phyloP scores from a whole-genome alignment of 2,888 invertebrate genomes.

The Mystacides longicornis region DNA sequence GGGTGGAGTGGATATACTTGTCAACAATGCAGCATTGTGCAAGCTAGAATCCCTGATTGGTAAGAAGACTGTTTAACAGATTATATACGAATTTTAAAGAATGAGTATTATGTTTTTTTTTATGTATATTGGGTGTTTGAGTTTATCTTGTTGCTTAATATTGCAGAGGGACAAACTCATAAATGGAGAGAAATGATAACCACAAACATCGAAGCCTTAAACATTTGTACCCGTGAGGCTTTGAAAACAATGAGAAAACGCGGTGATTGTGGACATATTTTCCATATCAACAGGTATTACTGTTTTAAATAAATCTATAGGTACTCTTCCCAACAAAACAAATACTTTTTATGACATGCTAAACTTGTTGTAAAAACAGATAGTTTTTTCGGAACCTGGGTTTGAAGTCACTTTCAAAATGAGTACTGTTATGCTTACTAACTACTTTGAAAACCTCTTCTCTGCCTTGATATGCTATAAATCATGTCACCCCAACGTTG shows the following conservation, averaged over 20 bases:
- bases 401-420: no score
- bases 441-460: no score
- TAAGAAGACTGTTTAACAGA: slow-evolving; percentile 1
- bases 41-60: slow-evolving; percentile 27
- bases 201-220: slow-evolving; percentile 50
- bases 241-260: slow-evolving; percentile 46
- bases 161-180: slow-evolving; percentile 27
- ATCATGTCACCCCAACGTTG: no score
- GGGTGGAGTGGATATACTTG: slow-evolving; percentile 34
- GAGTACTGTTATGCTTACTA: no score
- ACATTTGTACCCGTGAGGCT: slow-evolving; percentile 50
- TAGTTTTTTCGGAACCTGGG: no score
- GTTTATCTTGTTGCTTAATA: background rate
- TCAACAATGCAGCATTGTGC: slow-evolving; percentile 38
- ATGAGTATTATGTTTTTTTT: background rate
- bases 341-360: no score
- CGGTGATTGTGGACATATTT: slow-evolving; percentile 49
- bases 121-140: background rate
- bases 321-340: no score
- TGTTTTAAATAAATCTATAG: no score
- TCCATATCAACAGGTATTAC: slow-evolving; percentile 53
- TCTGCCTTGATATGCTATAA: no score
- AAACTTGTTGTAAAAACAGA: no score
- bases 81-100: background rate
- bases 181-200: slow-evolving; percentile 35